Percentiles rank a stretch among this genome's conserved stretches.
Conservation (phyloP, 2,888 invertebrate genomes). For the Proisotoma minuta region DNA sequence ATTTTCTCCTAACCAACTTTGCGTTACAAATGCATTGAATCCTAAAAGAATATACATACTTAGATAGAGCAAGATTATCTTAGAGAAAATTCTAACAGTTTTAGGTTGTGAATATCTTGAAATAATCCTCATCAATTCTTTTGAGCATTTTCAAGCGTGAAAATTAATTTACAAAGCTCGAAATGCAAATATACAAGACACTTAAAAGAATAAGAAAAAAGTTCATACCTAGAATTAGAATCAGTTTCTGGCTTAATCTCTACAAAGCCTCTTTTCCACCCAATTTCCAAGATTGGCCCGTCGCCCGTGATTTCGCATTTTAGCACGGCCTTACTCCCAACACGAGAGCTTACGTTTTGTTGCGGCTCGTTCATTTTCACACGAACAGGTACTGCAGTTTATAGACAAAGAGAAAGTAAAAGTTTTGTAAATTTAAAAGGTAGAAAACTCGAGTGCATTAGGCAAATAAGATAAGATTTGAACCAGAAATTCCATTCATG, state of each 20-base stretch:
- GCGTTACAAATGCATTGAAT: too few species aligned
- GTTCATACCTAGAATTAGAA: slow-evolving; percentile 25
- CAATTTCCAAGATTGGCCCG: slow-evolving; percentile 42
- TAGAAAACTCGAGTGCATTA: background rate
- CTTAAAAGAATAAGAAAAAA: background rate
- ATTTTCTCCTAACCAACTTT: too few species aligned
- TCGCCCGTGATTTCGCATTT: slow-evolving; percentile 46
- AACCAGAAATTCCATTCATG: background rate
- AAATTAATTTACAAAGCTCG: background rate
- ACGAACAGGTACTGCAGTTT: slow-evolving; percentile 32
- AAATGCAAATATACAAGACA: background rate
- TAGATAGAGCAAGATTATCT: too few species aligned
- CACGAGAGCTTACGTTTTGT: slow-evolving; percentile 43
- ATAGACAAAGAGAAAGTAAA: slow-evolving; percentile 10
- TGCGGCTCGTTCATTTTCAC: slow-evolving; percentile 37
- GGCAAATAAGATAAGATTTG: background rate
- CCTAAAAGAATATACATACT: too few species aligned
- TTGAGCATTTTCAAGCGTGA: background rate
- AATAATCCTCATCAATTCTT: background rate
- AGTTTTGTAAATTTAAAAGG: background rate
- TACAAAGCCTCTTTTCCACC: slow-evolving; percentile 42
- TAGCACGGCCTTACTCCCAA: slow-evolving; percentile 40
- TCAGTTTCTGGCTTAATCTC: slow-evolving; percentile 40
- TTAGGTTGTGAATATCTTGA: too few species aligned
- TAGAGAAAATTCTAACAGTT: too few species aligned